Conservation (phyloP, 2,113 vertebrate species). For the Morone saxatilis region DNA sequence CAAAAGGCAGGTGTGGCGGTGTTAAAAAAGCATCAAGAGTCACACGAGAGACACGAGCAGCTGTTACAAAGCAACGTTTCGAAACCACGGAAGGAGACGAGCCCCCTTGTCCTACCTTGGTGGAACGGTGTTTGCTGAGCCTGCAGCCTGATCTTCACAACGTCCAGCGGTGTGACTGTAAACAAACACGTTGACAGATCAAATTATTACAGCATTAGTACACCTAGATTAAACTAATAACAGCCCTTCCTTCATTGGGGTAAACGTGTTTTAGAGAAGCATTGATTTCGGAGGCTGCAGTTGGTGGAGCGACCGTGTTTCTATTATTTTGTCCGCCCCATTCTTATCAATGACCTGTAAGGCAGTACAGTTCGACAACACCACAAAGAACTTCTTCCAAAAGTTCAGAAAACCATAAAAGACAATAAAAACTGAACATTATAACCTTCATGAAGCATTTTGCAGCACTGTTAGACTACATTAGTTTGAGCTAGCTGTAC, state of each 20-base stretch:
- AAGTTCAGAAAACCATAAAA: no score
- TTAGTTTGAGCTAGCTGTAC: background rate
- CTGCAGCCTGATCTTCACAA: constrained; percentile 97
- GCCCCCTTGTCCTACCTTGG: constrained; percentile 78
- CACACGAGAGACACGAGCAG: background rate
- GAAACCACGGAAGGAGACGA: constrained; percentile 13
- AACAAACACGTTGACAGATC: background rate
- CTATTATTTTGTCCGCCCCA: no score
- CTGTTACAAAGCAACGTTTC: background rate
- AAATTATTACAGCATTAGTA: background rate
- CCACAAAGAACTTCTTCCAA: background rate
- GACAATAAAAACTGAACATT: background rate
- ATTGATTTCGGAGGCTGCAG: no score
- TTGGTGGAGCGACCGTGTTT: no score
- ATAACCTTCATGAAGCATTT: background rate
- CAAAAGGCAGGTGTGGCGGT: constrained; percentile 12
- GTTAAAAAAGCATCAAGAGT: constrained; percentile 48
- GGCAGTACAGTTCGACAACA: background rate
- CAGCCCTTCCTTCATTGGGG: background rate
- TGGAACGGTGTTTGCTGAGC: constrained; percentile 89
- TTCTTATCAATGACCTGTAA: background rate
- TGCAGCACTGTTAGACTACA: background rate
- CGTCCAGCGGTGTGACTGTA: constrained; percentile 93
- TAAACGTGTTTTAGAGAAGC: no score
- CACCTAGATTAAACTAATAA: background rate